Evolutionary conservation across 2,797 vertebrate genomes (phyloP), one percentile per base, ranked within the genome.

Genomic region (Benthosema pterotum): DNA sequence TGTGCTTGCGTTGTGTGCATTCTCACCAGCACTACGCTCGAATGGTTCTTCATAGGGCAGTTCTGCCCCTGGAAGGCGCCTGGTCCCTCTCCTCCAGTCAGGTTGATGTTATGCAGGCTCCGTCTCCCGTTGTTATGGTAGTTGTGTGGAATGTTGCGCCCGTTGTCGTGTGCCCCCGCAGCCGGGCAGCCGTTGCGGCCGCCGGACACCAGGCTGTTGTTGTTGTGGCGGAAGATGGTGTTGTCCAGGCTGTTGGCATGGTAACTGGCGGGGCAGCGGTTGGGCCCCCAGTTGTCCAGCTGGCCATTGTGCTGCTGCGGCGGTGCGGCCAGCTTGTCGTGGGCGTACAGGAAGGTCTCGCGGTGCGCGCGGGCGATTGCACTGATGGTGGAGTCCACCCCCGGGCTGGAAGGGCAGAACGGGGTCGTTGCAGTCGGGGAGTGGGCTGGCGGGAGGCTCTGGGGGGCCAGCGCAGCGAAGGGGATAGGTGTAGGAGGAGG

Each of bases 331-430:
- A 96, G 79, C 76, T 95, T 96, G 86, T 97, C 94, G 3, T 95
- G 93, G 2, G 94, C 94, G 0, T 96, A 96, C 51, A 94, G 83
- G 73, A 97, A 96, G 77, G 95, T 96, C 83, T 96, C 95, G n/a
- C 93, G 92, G 84, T 96, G 94, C 11, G 95, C 95, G 17, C 91
- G 90, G 65, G 95, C 86, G 57, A 97, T 93, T 69, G 94, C 92
- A 0, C 82, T 88, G 47, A 97, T 96, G 71, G 96, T 95, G 47
- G 88, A 89, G 72, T 95, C 93, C 65, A 93, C 75, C 3, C 92
- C 91, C 0, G 93, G 94, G 75, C 94, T 95, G 50, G 93, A 88
- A 25, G 94, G 89, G 93, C 71, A 92, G 77, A 43, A 85, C 79
- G 43, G 91, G 86, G 0, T 91, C 78, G 85, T 91, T 69, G 77